Percentiles rank a stretch among this genome's conserved stretches.
phyloP scores from a whole-genome alignment of 2,113 vertebrate genomes.

The Noturus placidus region DNA sequence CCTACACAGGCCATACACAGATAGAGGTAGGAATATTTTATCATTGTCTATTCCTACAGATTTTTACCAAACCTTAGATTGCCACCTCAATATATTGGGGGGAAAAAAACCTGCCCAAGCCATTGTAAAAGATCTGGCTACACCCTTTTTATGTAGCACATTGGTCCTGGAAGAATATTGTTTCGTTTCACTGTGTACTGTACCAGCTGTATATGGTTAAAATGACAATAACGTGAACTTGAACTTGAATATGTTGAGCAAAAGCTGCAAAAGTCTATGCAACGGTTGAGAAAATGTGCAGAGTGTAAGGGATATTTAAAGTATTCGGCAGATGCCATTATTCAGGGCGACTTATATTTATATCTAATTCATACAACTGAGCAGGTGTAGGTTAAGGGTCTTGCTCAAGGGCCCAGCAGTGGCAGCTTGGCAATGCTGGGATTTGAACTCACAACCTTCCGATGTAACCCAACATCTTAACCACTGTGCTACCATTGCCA shows the following conservation, averaged over 20 bases:
- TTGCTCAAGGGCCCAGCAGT: background rate
- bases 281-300: background rate
- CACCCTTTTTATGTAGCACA: background rate
- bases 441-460: background rate
- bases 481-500: background rate
- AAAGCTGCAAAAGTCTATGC: background rate
- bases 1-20: background rate
- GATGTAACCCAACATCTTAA: background rate
- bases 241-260: background rate
- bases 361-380: background rate
- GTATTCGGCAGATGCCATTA: background rate
- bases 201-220: too few species aligned
- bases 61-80: background rate
- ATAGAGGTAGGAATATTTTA: background rate
- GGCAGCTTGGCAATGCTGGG: background rate
- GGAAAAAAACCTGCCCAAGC: background rate
- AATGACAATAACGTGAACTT: too few species aligned
- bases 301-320: background rate
- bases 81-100: background rate
- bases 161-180: too few species aligned
- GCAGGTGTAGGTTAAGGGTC: background rate
- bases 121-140: background rate
- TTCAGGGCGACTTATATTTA: background rate
- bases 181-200: too few species aligned
- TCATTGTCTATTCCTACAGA: background rate